Evolutionary conservation across 2,888 invertebrate species (phyloP), one percentile per base, ranked within the genome.

Genomic region (Lochmaea capreae): DNA sequence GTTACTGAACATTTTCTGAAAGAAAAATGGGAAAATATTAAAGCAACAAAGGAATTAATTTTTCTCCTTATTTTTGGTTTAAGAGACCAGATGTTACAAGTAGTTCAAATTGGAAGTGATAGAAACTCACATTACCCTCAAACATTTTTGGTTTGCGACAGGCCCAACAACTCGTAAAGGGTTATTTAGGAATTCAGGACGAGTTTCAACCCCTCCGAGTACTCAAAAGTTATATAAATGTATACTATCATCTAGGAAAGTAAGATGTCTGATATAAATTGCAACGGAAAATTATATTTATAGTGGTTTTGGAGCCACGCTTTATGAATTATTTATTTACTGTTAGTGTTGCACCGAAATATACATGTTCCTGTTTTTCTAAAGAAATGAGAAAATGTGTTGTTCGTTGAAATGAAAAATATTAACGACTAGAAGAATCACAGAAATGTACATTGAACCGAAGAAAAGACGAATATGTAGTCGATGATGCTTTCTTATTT

Each of bases 171-270:
- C 33, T 61, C 33, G n/a, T 33, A 1, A 39, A 61, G 16, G 39
- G 33, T 39, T 61, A 61, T 61, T 61, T 61, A 39, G 10, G 61
- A 39, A 61, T 61, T 61, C 61, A 61, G n/a, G n/a, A 39, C 61
- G 16, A 33, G 61, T 39, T 61, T 39, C 16, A 18, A 8, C 57
- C 57, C 57, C 22, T 22, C 57, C 57, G 39, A 39, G 61, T 11
- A 39, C 69, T 69, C 62, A 61, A 69, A 69, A 62, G 33, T 69
- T 62, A 69, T 69, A 69, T 69, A 62, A 69, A 69, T 69, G 69
- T 69, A 49, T 61, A 61, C 68, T 33, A 68, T 68, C 61, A 68
- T 68, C 61, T 68, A 22, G 49, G 22, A 57, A 58, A 49, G 59
- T 62, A 69, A 61, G 69, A 69, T 68, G 61, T 62, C 57, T 52